Evolutionary conservation across 2,888 invertebrate species (phyloP).

Genomic region (Thereva nobilitata): DNA sequence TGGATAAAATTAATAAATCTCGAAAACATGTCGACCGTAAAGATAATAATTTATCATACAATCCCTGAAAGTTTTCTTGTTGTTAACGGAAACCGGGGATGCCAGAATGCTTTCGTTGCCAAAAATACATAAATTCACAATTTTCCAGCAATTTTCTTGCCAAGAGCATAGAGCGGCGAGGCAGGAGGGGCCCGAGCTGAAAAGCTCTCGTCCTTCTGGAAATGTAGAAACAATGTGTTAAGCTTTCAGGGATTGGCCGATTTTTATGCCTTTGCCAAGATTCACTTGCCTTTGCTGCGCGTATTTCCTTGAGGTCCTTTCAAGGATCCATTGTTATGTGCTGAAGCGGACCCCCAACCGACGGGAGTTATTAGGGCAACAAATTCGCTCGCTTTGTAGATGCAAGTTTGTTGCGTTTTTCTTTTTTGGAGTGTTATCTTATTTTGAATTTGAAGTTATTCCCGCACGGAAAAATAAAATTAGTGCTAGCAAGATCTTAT

Average conservation of each 20-base stretch:
- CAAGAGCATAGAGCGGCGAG: slow-evolving; percentile 5
- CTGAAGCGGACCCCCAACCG: too few relatives aligned
- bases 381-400: too few relatives aligned
- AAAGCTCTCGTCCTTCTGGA: slow-evolving; percentile 11
- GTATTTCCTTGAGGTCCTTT: slow-evolving; percentile 1
- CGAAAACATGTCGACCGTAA: slow-evolving; percentile 38
- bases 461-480: too few relatives aligned
- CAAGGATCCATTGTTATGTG: background rate
- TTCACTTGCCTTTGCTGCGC: slow-evolving; percentile 1
- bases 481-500: too few relatives aligned
- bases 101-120: slow-evolving; percentile 13
- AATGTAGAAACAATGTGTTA: slow-evolving; percentile 37
- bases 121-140: slow-evolving; percentile 38
- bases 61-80: slow-evolving; percentile 39
- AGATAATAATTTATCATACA: slow-evolving; percentile 40
- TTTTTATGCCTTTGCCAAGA: background rate
- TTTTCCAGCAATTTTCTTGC: slow-evolving; percentile 38
- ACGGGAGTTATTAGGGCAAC: too few relatives aligned
- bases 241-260: slow-evolving; percentile 17
- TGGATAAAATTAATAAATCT: slow-evolving; percentile 39
- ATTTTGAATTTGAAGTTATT: too few relatives aligned
- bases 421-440: too few relatives aligned
- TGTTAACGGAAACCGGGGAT: slow-evolving; percentile 35
- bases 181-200: background rate
- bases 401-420: too few relatives aligned